Conservation (phyloP, 1,140 invertebrate species). For the Epicauta chinensis region DNA sequence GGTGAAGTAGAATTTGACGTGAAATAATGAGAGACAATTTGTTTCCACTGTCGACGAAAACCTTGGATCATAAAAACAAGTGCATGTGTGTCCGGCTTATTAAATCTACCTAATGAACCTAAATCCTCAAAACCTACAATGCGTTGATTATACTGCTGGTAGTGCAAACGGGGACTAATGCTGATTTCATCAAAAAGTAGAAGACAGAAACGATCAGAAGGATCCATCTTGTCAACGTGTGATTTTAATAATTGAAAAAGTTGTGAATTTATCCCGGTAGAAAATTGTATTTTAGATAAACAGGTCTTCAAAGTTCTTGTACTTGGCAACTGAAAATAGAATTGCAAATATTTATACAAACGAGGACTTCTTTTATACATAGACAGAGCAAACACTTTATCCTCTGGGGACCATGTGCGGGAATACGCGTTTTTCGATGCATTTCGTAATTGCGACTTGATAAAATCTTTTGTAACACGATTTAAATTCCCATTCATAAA, state of each 20-base stretch:
- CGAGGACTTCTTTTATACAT: too few relatives aligned
- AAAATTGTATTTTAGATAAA: not conserved
- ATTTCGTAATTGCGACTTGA: too few relatives aligned
- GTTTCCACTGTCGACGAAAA: slow-evolving; percentile 13
- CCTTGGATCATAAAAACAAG: slow-evolving; percentile 21
- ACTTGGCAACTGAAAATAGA: not conserved
- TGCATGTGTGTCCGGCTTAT: slow-evolving; percentile 15
- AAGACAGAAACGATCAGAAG: slow-evolving; percentile 6
- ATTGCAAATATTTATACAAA: slow-evolving; percentile 5
- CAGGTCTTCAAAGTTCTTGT: not conserved
- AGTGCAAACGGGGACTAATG: slow-evolving; percentile 2
- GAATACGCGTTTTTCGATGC: too few relatives aligned
- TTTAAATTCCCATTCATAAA: slow-evolving; percentile 1
- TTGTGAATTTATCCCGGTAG: too few relatives aligned
- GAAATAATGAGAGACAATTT: slow-evolving; percentile 19
- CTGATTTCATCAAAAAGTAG: slow-evolving; percentile 22
- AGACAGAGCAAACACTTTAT: slow-evolving; percentile 3
- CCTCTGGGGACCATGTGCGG: too few relatives aligned
- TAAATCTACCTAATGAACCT: too few relatives aligned
- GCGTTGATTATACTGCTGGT: slow-evolving; percentile 29
- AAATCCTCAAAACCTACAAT: slow-evolving; percentile 36
- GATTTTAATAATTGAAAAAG: too few relatives aligned
- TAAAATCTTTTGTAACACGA: not conserved
- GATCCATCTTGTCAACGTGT: slow-evolving; percentile 1
- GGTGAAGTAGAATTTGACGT: slow-evolving; percentile 1